phyloP scores from a whole-genome alignment of 1,140 invertebrate genomes.

The Bathynomus jamesi region DNA sequence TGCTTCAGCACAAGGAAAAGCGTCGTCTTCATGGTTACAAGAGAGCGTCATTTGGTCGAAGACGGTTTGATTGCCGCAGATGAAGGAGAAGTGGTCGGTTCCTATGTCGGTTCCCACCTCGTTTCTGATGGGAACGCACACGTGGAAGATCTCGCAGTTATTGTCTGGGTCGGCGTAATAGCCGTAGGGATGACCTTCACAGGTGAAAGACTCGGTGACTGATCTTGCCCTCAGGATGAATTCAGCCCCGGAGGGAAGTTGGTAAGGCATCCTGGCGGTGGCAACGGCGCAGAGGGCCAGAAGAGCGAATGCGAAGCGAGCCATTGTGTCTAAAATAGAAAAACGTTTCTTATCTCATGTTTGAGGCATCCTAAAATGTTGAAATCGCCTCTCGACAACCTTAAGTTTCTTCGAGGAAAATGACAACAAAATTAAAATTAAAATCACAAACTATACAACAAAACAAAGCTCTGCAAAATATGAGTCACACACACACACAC shows the following conservation, averaged over 20 bases:
- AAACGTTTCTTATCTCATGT: background rate
- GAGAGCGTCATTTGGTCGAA: slow-evolving; percentile 66
- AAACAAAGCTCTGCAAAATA: background rate
- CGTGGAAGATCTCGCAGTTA: slow-evolving; percentile 77
- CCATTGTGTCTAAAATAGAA: background rate
- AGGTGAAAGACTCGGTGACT: slow-evolving; percentile 54
- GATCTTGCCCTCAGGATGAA: slow-evolving; percentile 31
- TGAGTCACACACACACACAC: background rate
- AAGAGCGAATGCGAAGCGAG: background rate
- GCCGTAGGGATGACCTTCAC: slow-evolving; percentile 63
- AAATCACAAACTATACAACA: background rate
- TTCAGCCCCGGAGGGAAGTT: slow-evolving; percentile 30
- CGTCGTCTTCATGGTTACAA: slow-evolving; percentile 39
- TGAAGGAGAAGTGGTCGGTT: slow-evolving; percentile 67
- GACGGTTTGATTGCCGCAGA: slow-evolving; percentile 72
- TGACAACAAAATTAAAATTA: background rate
- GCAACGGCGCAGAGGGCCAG: background rate
- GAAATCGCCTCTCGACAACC: too few relatives aligned
- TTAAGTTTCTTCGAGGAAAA: too few relatives aligned
- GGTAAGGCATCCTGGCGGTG: slow-evolving; percentile 34
- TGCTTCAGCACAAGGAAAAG: slow-evolving; percentile 39
- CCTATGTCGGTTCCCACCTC: slow-evolving; percentile 52
- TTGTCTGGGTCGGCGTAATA: slow-evolving; percentile 79
- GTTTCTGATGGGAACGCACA: slow-evolving; percentile 56
- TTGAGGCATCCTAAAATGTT: too few relatives aligned